phyloP scores from a whole-genome alignment of 2,113 vertebrate genomes.

The Hylia prasina region DNA sequence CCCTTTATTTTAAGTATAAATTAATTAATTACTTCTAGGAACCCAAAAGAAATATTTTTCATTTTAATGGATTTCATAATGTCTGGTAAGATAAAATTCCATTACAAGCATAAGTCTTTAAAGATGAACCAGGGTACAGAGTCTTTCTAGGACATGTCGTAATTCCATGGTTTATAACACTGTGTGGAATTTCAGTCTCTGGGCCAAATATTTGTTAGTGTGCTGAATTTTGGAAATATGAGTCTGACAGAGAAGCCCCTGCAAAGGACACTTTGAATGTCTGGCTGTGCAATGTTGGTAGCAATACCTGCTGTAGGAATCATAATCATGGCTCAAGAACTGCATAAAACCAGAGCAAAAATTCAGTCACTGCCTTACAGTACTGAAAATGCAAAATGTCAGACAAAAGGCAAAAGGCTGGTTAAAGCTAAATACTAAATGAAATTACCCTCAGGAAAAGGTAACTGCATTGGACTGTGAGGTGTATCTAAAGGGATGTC shows the following conservation, averaged over 20 bases:
- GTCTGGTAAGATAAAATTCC: not conserved
- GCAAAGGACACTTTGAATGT: not conserved
- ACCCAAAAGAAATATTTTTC: not conserved
- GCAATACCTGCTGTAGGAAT: not conserved
- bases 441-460: not conserved
- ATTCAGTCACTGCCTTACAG: not conserved
- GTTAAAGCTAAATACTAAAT: not conserved
- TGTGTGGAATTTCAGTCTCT: not conserved
- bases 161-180: not conserved
- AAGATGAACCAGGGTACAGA: not conserved
- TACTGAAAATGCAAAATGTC: not conserved
- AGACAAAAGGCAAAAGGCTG: not conserved
- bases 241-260: not conserved
- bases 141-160: not conserved
- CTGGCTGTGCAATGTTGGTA: not conserved
- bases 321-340: not conserved
- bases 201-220: not conserved
- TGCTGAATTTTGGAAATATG: not conserved
- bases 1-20: not conserved
- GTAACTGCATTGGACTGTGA: not conserved
- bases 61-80: not conserved
- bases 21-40: not conserved
- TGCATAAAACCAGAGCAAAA: not conserved
- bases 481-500: not conserved
- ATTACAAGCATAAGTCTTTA: not conserved